These are phyloP conservation scores for Saccostrea cuccullata DNA, from an alignment of 1,140 invertebrate species.

Conservation along the genomic window DNA sequence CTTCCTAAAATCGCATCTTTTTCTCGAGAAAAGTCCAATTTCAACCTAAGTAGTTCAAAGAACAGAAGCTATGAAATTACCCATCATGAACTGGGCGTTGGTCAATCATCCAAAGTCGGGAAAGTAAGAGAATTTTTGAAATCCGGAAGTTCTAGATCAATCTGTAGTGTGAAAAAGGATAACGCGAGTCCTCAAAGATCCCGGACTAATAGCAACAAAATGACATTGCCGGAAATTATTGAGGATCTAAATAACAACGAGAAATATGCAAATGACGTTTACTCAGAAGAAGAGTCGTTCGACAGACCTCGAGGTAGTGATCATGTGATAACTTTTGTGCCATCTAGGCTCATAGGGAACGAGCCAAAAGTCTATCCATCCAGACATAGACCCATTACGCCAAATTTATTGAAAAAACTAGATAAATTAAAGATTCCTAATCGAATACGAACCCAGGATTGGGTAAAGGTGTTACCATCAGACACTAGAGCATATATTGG, in stretches of 20 bases:
- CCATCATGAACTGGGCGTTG: not conserved
- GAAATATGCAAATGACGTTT: not conserved
- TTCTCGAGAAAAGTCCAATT: slow-evolving; percentile 19
- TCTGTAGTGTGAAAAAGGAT: slow-evolving; percentile 6
- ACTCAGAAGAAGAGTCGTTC: slow-evolving; percentile 21
- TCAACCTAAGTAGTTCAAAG: slow-evolving; percentile 3
- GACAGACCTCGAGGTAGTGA: not conserved
- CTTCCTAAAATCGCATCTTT: slow-evolving; percentile 34
- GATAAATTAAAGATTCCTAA: slow-evolving; percentile 32
- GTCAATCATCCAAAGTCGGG: not conserved
- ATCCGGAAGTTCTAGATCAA: not conserved
- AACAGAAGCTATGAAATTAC: slow-evolving; percentile 2
- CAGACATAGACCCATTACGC: slow-evolving; percentile 17
- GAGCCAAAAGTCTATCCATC: not conserved
- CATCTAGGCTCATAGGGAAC: not conserved
- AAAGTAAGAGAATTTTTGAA: slow-evolving; percentile 15
- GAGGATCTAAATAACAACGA: slow-evolving; percentile 28
- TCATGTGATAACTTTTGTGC: not conserved
- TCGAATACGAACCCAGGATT: slow-evolving; percentile 25
- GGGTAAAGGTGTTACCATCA: slow-evolving; percentile 34
- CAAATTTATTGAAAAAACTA: slow-evolving; percentile 38
- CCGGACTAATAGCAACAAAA: slow-evolving; percentile 32
- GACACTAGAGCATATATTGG: slow-evolving; percentile 19
- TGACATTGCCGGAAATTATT: slow-evolving; percentile 24
- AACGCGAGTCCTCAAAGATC: not conserved